Conservation (phyloP, 2,797 vertebrate genomes). For the Vipera latastei region DNA sequence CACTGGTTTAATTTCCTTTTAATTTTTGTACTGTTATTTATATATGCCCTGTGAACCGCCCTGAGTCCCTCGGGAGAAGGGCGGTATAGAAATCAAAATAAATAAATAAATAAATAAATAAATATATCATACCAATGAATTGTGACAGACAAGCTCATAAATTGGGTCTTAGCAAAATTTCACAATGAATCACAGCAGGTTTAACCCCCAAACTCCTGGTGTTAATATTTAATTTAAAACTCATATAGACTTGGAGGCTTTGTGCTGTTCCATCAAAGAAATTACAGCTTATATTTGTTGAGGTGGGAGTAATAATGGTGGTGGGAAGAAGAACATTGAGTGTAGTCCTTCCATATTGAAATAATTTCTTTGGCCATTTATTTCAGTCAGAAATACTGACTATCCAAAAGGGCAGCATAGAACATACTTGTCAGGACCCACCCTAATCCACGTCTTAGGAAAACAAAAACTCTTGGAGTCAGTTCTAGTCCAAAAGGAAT, state of each 20-base stretch:
- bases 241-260: not conserved
- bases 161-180: not conserved
- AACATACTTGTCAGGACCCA: not conserved
- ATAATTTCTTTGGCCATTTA: not conserved
- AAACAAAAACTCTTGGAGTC: too few relatives aligned
- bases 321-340: constrained; percentile 2
- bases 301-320: not conserved
- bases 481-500: too few relatives aligned
- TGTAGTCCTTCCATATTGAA: not conserved
- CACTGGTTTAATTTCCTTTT: too few relatives aligned
- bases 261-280: not conserved
- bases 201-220: not conserved
- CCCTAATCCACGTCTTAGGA: too few relatives aligned
- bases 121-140: not conserved
- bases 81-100: too few relatives aligned
- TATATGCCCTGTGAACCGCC: too few relatives aligned
- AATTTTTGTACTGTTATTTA: too few relatives aligned
- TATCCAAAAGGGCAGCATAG: not conserved
- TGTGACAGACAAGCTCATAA: not conserved
- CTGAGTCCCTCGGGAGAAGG: too few relatives aligned
- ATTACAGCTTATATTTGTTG: constrained; percentile 3
- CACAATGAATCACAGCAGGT: not conserved
- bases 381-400: constrained; percentile 5
- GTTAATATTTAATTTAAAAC: not conserved
- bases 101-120: not conserved